Percentiles rank a stretch among this genome's conserved stretches.
phyloP scores from a whole-genome alignment of 2,113 vertebrate species.

The Perca flavescens region DNA sequence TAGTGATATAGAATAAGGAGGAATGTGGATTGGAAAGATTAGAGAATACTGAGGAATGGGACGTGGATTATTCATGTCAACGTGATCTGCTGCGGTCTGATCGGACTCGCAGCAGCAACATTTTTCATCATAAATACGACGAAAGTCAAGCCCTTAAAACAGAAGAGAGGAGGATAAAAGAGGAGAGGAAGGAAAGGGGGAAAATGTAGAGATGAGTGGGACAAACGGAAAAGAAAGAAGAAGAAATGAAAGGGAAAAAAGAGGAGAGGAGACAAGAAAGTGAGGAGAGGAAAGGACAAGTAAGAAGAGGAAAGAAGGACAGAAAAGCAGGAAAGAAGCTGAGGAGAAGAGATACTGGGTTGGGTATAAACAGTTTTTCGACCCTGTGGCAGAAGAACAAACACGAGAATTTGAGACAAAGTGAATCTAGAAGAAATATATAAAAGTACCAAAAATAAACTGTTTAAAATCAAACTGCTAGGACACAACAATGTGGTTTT shows the following conservation, averaged over 20 bases:
- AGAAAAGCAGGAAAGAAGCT: no score
- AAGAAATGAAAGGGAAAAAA: no score
- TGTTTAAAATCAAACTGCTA: no score
- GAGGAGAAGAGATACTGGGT: no score
- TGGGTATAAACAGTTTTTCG: background rate
- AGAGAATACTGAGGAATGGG: constrained; percentile 25
- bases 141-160: background rate
- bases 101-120: background rate
- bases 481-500: background rate
- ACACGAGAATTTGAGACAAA: background rate
- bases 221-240: no score
- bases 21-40: constrained; percentile 38
- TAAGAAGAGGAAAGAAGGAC: no score
- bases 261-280: no score
- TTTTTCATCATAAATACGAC: background rate
- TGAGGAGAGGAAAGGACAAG: no score
- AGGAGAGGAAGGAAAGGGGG: no score
- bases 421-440: background rate
- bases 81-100: background rate
- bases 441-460: no score
- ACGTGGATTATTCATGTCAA: constrained; percentile 35
- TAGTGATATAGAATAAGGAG: constrained; percentile 41
- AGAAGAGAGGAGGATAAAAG: no score
- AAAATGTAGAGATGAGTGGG: no score
- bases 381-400: background rate